Percentiles rank a stretch among this genome's conserved stretches.
These are phyloP conservation scores for Hydrolagus affinis DNA, from an alignment of 2,113 vertebrate genomes.

Conservation along the genomic window DNA sequence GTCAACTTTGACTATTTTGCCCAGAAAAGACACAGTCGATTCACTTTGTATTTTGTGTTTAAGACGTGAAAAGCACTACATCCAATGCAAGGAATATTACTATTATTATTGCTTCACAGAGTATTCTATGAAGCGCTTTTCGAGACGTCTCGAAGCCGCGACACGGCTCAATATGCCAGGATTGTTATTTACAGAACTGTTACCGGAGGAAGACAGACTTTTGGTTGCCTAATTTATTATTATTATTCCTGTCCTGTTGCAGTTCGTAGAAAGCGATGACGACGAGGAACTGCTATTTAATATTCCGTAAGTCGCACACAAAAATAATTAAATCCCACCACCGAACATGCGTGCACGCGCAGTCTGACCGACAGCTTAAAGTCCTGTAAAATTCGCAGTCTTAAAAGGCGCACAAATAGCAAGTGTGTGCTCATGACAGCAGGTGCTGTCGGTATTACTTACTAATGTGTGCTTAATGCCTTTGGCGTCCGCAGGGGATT, in stretches of 20 bases:
- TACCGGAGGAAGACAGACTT: background rate
- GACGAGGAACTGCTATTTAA: conserved; percentile 95
- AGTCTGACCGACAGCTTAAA: too few species aligned
- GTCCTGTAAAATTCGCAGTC: background rate
- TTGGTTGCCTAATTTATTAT: background rate
- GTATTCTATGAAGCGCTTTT: too few species aligned
- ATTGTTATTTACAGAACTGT: background rate
- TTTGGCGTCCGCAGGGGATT: too few species aligned
- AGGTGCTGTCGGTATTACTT: background rate
- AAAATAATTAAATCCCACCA: background rate
- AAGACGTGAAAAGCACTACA: too few species aligned
- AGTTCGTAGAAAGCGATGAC: conserved; percentile 92
- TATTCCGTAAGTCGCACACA: conserved; percentile 74
- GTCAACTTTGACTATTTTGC: too few species aligned
- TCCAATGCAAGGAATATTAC: too few species aligned
- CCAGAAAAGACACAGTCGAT: too few species aligned
- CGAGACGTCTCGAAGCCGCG: too few species aligned
- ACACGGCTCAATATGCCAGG: too few species aligned
- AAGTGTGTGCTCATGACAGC: background rate
- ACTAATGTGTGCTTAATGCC: background rate
- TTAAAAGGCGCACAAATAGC: background rate
- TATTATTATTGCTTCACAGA: too few species aligned
- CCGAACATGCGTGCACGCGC: background rate
- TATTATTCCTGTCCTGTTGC: conserved; percentile 35
- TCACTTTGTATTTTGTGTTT: too few species aligned